Evolutionary conservation across 2,113 vertebrate species (phyloP).

Genomic region (Sula dactylatra): DNA sequence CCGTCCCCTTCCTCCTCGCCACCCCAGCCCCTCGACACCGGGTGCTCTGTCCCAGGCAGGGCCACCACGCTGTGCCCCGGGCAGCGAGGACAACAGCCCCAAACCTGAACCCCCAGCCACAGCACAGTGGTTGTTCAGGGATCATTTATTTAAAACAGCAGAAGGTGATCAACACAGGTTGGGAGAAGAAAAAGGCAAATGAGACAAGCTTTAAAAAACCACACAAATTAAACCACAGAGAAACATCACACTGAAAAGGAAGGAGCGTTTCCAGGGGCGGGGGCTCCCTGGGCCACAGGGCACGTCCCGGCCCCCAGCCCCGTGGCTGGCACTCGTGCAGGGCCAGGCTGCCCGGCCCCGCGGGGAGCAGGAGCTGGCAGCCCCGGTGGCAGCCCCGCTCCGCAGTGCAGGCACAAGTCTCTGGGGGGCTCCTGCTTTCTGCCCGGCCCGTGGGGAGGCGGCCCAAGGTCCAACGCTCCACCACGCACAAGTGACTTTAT

Average conservation of each 20-base stretch:
- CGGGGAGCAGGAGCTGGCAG: neutral
- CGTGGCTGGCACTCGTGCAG: rapidly evolving
- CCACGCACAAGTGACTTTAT: rapidly evolving
- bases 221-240: neutral
- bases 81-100: neutral
- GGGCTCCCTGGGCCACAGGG: neutral
- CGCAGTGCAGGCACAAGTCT: neutral
- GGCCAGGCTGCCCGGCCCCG: neutral
- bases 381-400: neutral
- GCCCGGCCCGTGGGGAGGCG: rapidly evolving
- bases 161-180: neutral
- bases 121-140: neutral
- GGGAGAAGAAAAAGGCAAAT: neutral
- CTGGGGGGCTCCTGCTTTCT: neutral
- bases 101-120: neutral
- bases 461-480: neutral
- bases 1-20: neutral
- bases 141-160: conserved; percentile 53
- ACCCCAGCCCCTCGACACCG: neutral
- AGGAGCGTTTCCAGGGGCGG: neutral
- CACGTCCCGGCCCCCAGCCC: neutral
- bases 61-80: rapidly evolving
- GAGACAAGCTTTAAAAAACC: neutral
- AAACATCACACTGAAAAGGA: neutral
- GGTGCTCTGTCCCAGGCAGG: neutral